phyloP scores from a whole-genome alignment of 2,113 vertebrate species.

The Bostrychus sinensis region DNA sequence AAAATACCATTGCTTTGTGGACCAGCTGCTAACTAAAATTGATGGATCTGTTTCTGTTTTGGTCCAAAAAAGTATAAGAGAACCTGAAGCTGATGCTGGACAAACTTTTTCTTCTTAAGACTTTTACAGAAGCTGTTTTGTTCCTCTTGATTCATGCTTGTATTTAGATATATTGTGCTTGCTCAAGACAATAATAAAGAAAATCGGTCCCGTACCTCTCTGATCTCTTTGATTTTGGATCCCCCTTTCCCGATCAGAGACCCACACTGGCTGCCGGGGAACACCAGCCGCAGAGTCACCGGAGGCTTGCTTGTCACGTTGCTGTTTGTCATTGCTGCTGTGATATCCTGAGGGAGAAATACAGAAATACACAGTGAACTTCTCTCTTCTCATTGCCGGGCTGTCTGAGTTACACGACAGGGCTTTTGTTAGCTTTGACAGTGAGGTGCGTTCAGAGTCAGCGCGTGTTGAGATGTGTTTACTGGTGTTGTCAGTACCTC shows the following conservation, averaged over 20 bases:
- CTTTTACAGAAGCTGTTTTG: too few relatives aligned
- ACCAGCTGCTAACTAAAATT: too few relatives aligned
- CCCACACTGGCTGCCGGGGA: slow-evolving; percentile 92
- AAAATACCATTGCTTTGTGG: too few relatives aligned
- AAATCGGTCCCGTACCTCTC: slow-evolving; percentile 82
- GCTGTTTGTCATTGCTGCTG: slow-evolving; percentile 91
- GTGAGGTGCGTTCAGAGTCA: slow-evolving; percentile 8
- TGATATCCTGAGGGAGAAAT: slow-evolving; percentile 85
- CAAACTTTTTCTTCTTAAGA: too few relatives aligned
- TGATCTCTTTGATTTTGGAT: slow-evolving; percentile 95
- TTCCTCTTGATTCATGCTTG: slow-evolving; percentile 20
- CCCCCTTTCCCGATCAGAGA: slow-evolving; percentile 95
- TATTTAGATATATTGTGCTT: slow-evolving; percentile 12
- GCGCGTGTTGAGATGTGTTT: too few relatives aligned
- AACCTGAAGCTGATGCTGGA: too few relatives aligned
- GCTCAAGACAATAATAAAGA: slow-evolving; percentile 9
- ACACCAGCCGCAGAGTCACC: slow-evolving; percentile 90
- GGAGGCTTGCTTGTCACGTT: slow-evolving; percentile 91
- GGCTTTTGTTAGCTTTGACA: slow-evolving; percentile 14
- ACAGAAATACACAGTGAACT: slow-evolving; percentile 53
- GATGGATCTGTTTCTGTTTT: too few relatives aligned
- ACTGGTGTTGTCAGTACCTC: slow-evolving; percentile 78
- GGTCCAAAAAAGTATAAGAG: too few relatives aligned
- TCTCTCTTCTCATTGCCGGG: slow-evolving; percentile 6
- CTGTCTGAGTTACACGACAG: slow-evolving; percentile 27